phyloP scores from a whole-genome alignment of 2,113 vertebrate genomes.

The Egretta garzetta region DNA sequence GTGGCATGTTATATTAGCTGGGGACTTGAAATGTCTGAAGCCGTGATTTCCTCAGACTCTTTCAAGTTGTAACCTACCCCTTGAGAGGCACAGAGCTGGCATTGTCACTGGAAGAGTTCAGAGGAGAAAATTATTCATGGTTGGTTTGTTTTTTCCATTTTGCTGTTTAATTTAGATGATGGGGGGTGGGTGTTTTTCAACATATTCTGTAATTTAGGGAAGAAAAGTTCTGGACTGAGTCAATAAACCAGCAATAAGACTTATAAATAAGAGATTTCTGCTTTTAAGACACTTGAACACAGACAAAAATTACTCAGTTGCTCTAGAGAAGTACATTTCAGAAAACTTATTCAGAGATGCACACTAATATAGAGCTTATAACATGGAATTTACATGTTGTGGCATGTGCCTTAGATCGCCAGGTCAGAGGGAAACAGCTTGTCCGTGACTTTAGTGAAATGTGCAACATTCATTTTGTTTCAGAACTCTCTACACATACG shows the following conservation, averaged over 20 bases:
- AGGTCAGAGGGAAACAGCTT: not conserved
- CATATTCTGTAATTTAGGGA: not conserved
- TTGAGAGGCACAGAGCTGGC: not conserved
- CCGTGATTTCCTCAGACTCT: not conserved
- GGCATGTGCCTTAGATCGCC: not conserved
- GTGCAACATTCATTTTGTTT: not conserved
- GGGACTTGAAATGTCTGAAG: not conserved
- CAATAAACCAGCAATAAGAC: rapidly evolving
- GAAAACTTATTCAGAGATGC: not conserved
- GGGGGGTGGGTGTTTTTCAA: not conserved
- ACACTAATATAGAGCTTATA: not conserved
- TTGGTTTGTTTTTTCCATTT: not conserved
- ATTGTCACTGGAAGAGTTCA: not conserved
- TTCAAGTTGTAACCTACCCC: not conserved
- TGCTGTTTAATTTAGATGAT: not conserved
- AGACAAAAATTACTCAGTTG: not conserved
- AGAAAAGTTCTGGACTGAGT: not conserved
- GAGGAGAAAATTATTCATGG: not conserved
- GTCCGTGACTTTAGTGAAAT: not conserved
- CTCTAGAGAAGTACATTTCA: not conserved
- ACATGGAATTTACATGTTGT: not conserved
- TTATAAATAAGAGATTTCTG: not conserved
- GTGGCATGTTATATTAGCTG: not conserved
- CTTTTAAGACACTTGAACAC: not conserved
- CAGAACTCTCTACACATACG: not conserved